Base-by-base conservation (phyloP, 2,888 invertebrate species). In the Metellina segmentata region DNA sequence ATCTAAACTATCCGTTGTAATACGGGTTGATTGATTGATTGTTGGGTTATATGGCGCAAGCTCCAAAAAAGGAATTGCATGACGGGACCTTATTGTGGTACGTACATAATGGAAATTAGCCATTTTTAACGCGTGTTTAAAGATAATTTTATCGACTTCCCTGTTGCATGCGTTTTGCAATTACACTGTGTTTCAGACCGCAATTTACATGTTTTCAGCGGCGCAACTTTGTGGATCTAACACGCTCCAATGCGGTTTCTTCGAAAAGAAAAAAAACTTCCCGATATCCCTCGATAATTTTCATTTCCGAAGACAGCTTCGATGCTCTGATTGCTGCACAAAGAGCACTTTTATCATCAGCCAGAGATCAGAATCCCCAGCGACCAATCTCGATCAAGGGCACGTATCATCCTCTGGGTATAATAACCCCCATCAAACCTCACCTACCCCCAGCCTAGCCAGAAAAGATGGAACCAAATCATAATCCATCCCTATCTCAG, bases 401-500 rank as follows among this genome's bases (percentile, higher is more conserved):
- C 89, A 89, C 85, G 89, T 89, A 89, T 83, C 34, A 19, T 81
- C 49, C 77, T 49, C 70, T 70, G 34, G 20, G 34, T 85, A 75
- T 75, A 85, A 74, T 85, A 51, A 85, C 70, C 75, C 75, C 78
- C 49, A 34, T 34, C 52, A 11, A 6, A 13, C 34, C 75, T 49
- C 11, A 9, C 69, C 78, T 19, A 7, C 9, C 69, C 51, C 81
- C 34, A 34, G 34, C 19, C n/a, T 20, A 8, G 34, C 20, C 8
- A 85, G 53, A 75, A 86, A 86, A 34, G 34, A 34, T 61, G 77
- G 79, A 61, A 85, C 85, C 90, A 90, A 77, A 78, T 72, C 90
- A 85, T 85, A 79, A 90, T 85, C 85, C 90, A 90, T 85, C 74
- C 53, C 19, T 19, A 88, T 81, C 81, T 53, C 8, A 20, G 48